phyloP scores from a whole-genome alignment of 2,113 vertebrate species.

The Nerophis ophidion region DNA sequence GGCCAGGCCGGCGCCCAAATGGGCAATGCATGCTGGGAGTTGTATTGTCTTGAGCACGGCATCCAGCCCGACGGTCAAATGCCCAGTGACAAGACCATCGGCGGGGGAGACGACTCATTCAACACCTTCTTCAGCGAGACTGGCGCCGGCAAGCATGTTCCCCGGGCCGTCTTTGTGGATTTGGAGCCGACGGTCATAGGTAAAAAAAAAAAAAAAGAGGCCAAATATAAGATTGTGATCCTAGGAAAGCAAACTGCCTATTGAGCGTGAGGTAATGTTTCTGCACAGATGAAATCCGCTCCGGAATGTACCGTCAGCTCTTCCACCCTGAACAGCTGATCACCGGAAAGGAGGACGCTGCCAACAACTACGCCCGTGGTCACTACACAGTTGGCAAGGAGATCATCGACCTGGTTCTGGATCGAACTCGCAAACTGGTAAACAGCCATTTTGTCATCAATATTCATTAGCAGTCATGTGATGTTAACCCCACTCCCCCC shows the following conservation, averaged over 20 bases:
- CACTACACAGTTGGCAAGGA: constrained; percentile 60
- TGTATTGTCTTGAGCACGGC: constrained; percentile 86
- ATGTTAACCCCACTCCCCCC: not conserved
- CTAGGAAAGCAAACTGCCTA: too few species aligned
- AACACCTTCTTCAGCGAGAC: constrained; percentile 72
- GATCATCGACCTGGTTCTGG: constrained; percentile 53
- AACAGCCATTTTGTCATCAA: not conserved
- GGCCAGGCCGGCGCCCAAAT: constrained; percentile 79
- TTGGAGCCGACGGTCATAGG: constrained; percentile 67
- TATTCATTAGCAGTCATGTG: not conserved
- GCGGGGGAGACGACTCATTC: constrained; percentile 65
- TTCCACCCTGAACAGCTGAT: constrained; percentile 78
- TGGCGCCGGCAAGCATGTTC: constrained; percentile 66
- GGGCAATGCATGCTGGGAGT: constrained; percentile 86
- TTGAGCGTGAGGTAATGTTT: not conserved
- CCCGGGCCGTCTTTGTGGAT: constrained; percentile 63
- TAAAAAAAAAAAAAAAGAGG: constrained; percentile 11
- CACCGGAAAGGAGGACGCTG: constrained; percentile 77
- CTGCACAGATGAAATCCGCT: constrained; percentile 26
- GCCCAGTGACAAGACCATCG: constrained; percentile 64
- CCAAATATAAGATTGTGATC: too few species aligned
- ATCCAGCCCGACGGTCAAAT: constrained; percentile 72
- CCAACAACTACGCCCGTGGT: constrained; percentile 76
- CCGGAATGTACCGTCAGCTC: constrained; percentile 73
- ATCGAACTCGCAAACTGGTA: constrained; percentile 55